phyloP scores from a whole-genome alignment of 2,113 vertebrate species.

The Connochaetes taurinus region DNA sequence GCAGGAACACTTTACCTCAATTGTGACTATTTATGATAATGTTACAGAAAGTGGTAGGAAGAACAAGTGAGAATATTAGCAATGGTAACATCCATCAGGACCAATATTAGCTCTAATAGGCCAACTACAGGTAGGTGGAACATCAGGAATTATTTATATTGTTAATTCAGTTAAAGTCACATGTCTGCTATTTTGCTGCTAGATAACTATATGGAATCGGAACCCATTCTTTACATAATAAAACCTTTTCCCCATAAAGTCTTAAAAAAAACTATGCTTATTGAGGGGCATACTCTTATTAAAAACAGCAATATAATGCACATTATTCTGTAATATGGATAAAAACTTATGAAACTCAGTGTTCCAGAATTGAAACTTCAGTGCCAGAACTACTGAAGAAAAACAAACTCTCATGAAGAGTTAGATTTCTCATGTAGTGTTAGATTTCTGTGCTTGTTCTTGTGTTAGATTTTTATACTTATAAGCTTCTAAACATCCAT shows the following conservation, averaged over 20 bases:
- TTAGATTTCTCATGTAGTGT: background rate
- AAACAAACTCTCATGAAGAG: background rate
- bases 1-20: background rate
- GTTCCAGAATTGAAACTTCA: background rate
- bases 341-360: background rate
- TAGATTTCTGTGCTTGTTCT: constrained; percentile 17
- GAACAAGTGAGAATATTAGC: background rate
- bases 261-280: constrained; percentile 10
- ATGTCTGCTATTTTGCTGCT: background rate
- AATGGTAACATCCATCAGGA: background rate
- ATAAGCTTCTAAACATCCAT: constrained; percentile 39
- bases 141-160: background rate
- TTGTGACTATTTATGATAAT: background rate
- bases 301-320: background rate
- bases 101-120: background rate
- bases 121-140: background rate
- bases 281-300: background rate
- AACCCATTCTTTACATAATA: background rate
- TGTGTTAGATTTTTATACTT: constrained; percentile 46
- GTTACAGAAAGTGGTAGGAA: background rate
- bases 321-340: background rate
- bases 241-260: background rate
- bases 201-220: background rate
- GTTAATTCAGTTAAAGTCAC: background rate
- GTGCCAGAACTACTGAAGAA: background rate